Base-by-base conservation (phyloP, 64 coral and sea anemone species). In the Dendrophyllia cribrosa region DNA sequence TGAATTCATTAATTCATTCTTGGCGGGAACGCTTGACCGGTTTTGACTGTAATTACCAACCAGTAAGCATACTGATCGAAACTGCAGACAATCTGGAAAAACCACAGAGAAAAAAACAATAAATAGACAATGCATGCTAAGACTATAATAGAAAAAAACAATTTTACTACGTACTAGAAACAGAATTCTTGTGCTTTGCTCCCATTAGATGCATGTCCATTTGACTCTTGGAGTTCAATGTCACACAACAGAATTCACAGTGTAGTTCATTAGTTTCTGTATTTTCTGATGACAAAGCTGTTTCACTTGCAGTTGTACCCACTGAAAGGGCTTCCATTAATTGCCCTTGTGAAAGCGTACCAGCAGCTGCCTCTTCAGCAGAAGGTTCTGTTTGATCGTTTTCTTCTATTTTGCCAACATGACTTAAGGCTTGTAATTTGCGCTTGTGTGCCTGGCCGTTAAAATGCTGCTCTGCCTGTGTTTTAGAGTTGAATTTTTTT, bases 121-220 rank as follows among this genome's bases (percentile, higher is more conserved):
- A n/a, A 34, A 34, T 34, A 34, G 34, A 34, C 34, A 34, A 2
- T 2, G 34, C 34, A 34, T 34, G 34, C 34, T 34, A 34, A 34
- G 34, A 34, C 34, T 34, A 34, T 34, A 34, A 34, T 34, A 34
- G 34, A 34, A 34, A 8, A 4, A 10, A 13, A 26, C 7, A 10
- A 59, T 60, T 21, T 69, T 7, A 43, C 7, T 52, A 75, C 63
- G 20, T 93, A 93, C 91, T 87, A 45, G 88, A 82, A 26, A 91
- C 82, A 78, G 77, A 79, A 74, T 87, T 95, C 66, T 88, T 91
- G 75, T 95, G 94, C 56, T 85, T 84, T 68, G 78, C 62, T 65
- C 91, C 91, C 62, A 22, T 59, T 2, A 93, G 23, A 72, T 93
- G 91, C 21, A 51, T 83, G 9, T 77, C 16, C 77, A 86, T 73